Base-by-base conservation (phyloP, 2,797 vertebrate genomes). In the Mycteria americana region DNA sequence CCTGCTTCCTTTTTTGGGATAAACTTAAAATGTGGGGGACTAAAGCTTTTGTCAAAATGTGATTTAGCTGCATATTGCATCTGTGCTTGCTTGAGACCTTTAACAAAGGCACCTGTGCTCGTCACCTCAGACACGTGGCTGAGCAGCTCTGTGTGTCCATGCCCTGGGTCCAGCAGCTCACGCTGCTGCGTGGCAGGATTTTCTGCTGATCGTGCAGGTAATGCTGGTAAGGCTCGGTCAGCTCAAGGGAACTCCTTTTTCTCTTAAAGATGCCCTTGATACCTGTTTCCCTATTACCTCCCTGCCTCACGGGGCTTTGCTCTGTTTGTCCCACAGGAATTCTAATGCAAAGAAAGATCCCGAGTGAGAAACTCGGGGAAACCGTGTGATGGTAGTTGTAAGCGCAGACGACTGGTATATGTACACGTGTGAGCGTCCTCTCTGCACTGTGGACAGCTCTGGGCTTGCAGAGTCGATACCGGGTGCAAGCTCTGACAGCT, bases 361-460 rank as follows among this genome's bases (percentile, higher is more conserved):
- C 0, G 7, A 50, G 13, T 7, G 41, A 30, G 63, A 57, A 76
- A 24, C 39, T 33, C 2, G 0, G 31, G 25, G n/a, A 50, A 35
- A 6, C 30, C 53, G 39, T 16, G 1, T 6, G 9, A 5, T 8
- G 59, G 28, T 31, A 18, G 63, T 4, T 69, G 16, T n/a, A 13
- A 56, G 56, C 1, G 6, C 33, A n/a, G 18, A 6, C 0, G 4
- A 7, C 19, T 3, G 30, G 35, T 31, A 19, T 7, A 2, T 6
- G 43, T 24, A 27, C 4, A 2, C 3, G 5, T 8, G 23, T n/a
- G 70, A 43, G 62, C 10, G 0, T 50, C 27, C 27, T 67, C 53
- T 35, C 33, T 17, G 31, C 17, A 1, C 45, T 65, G 23, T 5
- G 27, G 59, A 3, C 45, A 13, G 24, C 59, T 39, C 35, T 18